Percentiles rank a stretch among this genome's conserved stretches.
phyloP scores from a whole-genome alignment of 2,113 vertebrate species.

The Passer montanus region DNA sequence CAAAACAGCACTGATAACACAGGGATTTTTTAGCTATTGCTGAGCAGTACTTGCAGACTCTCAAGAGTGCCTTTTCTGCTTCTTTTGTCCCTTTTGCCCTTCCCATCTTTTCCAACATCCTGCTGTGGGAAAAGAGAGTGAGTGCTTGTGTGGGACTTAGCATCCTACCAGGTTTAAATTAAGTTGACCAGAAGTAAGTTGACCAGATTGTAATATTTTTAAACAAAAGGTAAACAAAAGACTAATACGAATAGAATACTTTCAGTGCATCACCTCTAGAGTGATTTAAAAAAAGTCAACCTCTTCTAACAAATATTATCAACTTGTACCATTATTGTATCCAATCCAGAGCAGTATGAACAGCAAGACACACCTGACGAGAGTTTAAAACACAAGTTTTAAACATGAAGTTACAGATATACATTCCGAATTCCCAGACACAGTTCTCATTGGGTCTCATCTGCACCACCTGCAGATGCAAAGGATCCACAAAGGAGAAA shows the following conservation, averaged over 20 bases:
- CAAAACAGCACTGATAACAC: background rate
- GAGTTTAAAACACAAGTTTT: background rate
- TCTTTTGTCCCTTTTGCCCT: background rate
- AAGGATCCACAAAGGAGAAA: background rate
- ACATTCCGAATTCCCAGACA: background rate
- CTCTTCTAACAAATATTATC: background rate
- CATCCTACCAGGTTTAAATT: background rate
- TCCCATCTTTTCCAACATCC: background rate
- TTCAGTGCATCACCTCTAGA: background rate
- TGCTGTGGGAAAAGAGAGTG: fast-evolving
- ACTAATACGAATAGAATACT: background rate
- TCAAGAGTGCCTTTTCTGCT: background rate
- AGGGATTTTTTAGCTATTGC: background rate
- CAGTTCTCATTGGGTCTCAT: background rate
- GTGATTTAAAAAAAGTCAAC: background rate
- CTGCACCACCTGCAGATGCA: background rate
- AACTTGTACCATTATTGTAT: background rate
- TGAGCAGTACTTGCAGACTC: background rate
- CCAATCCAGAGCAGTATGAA: background rate
- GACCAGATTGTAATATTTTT: background rate
- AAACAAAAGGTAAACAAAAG: background rate
- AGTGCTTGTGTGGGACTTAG: background rate
- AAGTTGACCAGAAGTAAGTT: too few species aligned
- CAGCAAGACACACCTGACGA: background rate
- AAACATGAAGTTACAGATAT: background rate